A percentile compares a stretch with the other conserved stretches of the same genome.
Evolutionary conservation across 2,888 invertebrate genomes (phyloP).

Genomic region (Eupelmus urozonus): DNA sequence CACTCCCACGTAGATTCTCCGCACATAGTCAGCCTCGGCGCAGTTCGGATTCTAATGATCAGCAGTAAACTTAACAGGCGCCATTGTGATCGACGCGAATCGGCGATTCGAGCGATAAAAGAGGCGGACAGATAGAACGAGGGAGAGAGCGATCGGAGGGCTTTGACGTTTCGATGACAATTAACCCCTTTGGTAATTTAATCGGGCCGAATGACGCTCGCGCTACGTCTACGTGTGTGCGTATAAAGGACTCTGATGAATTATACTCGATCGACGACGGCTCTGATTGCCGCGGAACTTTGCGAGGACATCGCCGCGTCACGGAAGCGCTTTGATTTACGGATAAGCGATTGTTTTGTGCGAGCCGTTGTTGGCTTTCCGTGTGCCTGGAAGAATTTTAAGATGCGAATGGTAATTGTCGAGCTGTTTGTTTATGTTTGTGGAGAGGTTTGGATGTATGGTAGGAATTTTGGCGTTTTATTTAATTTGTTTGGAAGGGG

Average conservation of each 20-base stretch:
- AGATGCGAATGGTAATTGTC: too few relatives aligned
- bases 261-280: constrained; percentile 34
- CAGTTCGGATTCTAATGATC: neutral
- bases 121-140: constrained; percentile 3
- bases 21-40: too few relatives aligned
- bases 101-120: neutral
- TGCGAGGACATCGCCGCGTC: too few relatives aligned
- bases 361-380: too few relatives aligned
- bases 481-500: too few relatives aligned
- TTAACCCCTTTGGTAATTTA: constrained; percentile 51
- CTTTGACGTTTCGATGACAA: constrained; percentile 51
- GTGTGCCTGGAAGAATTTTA: too few relatives aligned
- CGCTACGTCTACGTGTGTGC: neutral
- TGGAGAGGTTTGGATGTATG: too few relatives aligned
- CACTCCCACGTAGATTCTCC: too few relatives aligned
- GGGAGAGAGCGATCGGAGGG: neutral
- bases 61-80: neutral
- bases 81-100: neutral
- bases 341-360: too few relatives aligned
- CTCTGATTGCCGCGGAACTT: constrained; percentile 28
- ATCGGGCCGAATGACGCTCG: constrained; percentile 15
- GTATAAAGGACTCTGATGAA: constrained; percentile 22
- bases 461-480: too few relatives aligned
- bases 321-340: too few relatives aligned
- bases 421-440: too few relatives aligned